Evolutionary conservation across 2,797 vertebrate species (phyloP).

Genomic region (Vipera ursinii): DNA sequence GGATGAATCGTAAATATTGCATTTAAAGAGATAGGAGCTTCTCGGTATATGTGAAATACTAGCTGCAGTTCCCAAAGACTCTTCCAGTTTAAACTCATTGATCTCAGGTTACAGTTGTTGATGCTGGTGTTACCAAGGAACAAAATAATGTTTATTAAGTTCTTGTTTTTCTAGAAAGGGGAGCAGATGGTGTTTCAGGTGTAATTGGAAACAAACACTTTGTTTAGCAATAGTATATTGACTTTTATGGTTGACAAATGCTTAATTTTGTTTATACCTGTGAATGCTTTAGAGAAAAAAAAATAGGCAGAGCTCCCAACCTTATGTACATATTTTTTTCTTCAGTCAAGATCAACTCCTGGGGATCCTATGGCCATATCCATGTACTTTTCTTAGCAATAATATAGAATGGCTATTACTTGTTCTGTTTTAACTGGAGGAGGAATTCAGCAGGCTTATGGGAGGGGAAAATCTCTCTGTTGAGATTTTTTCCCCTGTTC

Average conservation of each 20-base stretch:
- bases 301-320: neutral
- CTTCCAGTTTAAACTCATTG: neutral
- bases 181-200: neutral
- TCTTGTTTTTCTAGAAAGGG: neutral
- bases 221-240: neutral
- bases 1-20: neutral
- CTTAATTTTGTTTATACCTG: neutral
- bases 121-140: neutral
- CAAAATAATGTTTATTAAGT: neutral
- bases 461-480: neutral
- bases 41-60: neutral
- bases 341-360: neutral
- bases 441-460: neutral
- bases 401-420: neutral
- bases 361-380: neutral
- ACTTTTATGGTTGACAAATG: neutral
- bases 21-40: neutral
- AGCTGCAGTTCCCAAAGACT: neutral
- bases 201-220: neutral
- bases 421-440: neutral
- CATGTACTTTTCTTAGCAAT: neutral
- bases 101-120: neutral
- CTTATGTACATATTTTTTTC: neutral
- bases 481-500: slow-evolving; percentile 10
- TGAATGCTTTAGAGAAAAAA: neutral